Evolutionary conservation across 2,888 invertebrate genomes (phyloP).

Genomic region (Dusona sp.): DNA sequence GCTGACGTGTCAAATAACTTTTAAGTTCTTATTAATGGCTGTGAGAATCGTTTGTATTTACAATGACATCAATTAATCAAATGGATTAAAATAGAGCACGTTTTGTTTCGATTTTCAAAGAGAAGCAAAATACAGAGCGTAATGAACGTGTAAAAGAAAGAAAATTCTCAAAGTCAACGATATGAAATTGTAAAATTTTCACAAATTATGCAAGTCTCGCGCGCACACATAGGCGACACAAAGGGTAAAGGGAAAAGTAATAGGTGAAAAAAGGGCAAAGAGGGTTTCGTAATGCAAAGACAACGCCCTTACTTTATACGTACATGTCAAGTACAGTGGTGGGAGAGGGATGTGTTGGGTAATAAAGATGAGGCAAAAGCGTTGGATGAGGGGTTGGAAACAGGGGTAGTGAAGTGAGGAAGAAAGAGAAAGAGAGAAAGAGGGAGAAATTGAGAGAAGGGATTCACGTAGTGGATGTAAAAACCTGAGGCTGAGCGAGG

Average conservation of each 20-base stretch:
- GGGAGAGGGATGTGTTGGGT: slow-evolving; percentile 44
- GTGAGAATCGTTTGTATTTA: neutral
- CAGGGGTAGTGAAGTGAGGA: slow-evolving; percentile 51
- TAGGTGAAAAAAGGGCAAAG: slow-evolving; percentile 56
- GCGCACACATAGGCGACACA: neutral
- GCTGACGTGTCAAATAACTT: neutral
- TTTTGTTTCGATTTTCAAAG: neutral
- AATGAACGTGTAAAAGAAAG: neutral
- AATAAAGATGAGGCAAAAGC: slow-evolving; percentile 66
- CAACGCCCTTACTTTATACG: slow-evolving; percentile 83
- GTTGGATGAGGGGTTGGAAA: slow-evolving; percentile 59
- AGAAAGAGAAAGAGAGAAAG: slow-evolving; percentile 41
- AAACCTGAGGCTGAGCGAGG: slow-evolving; percentile 60
- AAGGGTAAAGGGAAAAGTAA: slow-evolving; percentile 9
- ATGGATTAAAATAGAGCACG: neutral
- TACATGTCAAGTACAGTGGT: slow-evolving; percentile 65
- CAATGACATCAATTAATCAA: neutral
- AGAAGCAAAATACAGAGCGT: neutral
- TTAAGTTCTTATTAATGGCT: neutral
- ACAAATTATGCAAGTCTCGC: neutral
- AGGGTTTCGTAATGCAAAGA: slow-evolving; percentile 78
- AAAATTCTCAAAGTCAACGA: neutral
- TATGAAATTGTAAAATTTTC: neutral
- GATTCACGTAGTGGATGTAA: slow-evolving; percentile 53
- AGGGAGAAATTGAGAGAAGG: slow-evolving; percentile 27